Evolutionary conservation across 1,140 invertebrate species (phyloP).

Genomic region (Drosophila pandora): DNA sequence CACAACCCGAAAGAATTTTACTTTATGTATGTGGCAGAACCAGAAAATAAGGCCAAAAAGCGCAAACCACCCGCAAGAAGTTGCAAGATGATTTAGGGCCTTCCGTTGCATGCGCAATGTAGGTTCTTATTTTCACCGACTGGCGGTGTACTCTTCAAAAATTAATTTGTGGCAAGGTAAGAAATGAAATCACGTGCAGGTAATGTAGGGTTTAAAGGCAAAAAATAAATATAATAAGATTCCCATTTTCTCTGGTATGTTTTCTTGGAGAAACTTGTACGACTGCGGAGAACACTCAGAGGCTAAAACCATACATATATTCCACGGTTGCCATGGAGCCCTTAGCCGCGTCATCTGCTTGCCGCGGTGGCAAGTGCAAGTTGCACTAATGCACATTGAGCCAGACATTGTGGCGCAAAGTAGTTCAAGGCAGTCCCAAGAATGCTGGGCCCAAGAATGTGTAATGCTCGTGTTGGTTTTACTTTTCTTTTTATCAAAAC

Average conservation of each 20-base stretch:
- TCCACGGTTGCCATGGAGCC: neutral
- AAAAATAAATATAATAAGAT: too few species aligned
- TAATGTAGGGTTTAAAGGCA: too few species aligned
- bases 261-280: neutral
- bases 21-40: neutral
- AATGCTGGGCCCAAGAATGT: conserved; percentile 6
- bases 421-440: conserved; percentile 45
- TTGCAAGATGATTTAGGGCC: conserved; percentile 45
- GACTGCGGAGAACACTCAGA: neutral
- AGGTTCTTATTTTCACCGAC: neutral
- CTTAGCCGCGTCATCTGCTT: conserved; percentile 6
- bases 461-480: conserved; percentile 15
- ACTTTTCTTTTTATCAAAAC: neutral
- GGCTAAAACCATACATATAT: neutral
- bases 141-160: neutral
- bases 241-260: too few species aligned
- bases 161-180: neutral
- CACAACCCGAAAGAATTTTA: neutral
- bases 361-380: conserved; percentile 4
- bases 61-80: conserved; percentile 28
- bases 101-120: conserved; percentile 10
- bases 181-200: too few species aligned
- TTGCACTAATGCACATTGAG: conserved; percentile 33
- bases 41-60: neutral
- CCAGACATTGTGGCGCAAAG: conserved; percentile 48